These are phyloP conservation scores for Patella ulyssiponensis DNA, from an alignment of 2,888 invertebrate species.

Conservation along the genomic window DNA sequence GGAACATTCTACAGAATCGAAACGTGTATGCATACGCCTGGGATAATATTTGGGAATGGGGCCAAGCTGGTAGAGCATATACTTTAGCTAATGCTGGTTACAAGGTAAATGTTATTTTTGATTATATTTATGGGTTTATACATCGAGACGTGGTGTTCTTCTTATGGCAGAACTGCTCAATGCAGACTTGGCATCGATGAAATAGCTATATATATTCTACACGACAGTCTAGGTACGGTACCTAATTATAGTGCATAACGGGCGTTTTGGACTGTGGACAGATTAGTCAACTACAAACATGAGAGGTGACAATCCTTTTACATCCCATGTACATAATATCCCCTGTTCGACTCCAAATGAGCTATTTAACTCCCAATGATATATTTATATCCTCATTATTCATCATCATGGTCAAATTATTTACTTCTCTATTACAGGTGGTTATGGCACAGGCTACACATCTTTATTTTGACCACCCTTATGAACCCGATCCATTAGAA, in stretches of 20 bases:
- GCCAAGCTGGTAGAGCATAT: slow-evolving; percentile 42
- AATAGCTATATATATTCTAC: too few species aligned
- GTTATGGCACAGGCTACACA: slow-evolving; percentile 63
- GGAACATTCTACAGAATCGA: slow-evolving; percentile 24
- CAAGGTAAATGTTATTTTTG: slow-evolving; percentile 40
- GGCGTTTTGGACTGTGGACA: too few species aligned
- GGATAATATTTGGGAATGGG: slow-evolving; percentile 55
- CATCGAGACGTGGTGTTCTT: too few species aligned
- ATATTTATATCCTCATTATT: background rate
- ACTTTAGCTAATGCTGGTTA: slow-evolving; percentile 53
- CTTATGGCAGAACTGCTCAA: too few species aligned
- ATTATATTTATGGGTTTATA: too few species aligned
- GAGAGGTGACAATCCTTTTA: too few species aligned
- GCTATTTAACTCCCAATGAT: too few species aligned
- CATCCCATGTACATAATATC: too few species aligned
- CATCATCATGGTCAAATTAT: background rate
- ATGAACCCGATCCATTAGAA: slow-evolving; percentile 65
- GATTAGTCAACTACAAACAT: too few species aligned
- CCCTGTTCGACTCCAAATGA: background rate
- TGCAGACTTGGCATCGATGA: too few species aligned
- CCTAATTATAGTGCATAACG: too few species aligned
- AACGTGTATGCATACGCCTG: slow-evolving; percentile 49
- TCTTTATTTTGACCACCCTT: slow-evolving; percentile 64
- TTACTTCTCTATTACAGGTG: slow-evolving; percentile 47
- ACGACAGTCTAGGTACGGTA: too few species aligned